Conservation (phyloP, 2,888 invertebrate genomes). For the Hoplodrina blanda region DNA sequence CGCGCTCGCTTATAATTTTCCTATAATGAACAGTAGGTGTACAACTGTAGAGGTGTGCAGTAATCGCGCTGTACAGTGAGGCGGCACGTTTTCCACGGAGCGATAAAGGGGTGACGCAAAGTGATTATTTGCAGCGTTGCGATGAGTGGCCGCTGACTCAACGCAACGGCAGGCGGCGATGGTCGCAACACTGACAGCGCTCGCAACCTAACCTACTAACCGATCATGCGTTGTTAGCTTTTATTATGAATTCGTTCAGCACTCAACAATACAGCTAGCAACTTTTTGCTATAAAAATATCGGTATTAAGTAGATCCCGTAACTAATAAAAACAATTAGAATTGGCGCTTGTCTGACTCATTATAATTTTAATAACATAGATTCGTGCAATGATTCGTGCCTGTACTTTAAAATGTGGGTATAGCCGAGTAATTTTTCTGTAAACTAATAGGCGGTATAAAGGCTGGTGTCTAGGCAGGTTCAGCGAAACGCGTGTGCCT, state of each 20-base stretch:
- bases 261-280: slow-evolving; percentile 35
- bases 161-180: slow-evolving; percentile 72
- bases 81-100: slow-evolving; percentile 83
- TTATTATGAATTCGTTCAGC: slow-evolving; percentile 50
- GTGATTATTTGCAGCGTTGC: slow-evolving; percentile 89
- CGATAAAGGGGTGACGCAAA: slow-evolving; percentile 90
- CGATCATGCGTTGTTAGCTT: slow-evolving; percentile 60
- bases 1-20: slow-evolving; percentile 76
- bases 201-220: slow-evolving; percentile 64
- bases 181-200: slow-evolving; percentile 52
- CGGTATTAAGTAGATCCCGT: slow-evolving; percentile 1
- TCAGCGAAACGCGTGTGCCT: slow-evolving; percentile 81
- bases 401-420: slow-evolving; percentile 12
- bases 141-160: slow-evolving; percentile 89
- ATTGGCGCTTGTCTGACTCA: not conserved
- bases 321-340: slow-evolving; percentile 21
- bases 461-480: slow-evolving; percentile 63
- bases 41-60: slow-evolving; percentile 68
- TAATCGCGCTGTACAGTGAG: slow-evolving; percentile 78
- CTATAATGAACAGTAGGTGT: slow-evolving; percentile 66
- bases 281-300: slow-evolving; percentile 28
- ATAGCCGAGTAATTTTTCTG: slow-evolving; percentile 32
- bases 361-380: slow-evolving; percentile 12
- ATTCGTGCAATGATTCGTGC: slow-evolving; percentile 14
- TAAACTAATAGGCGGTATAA: slow-evolving; percentile 58